phyloP scores from a whole-genome alignment of 64 coral and sea anemone species.

The Porites australiensis region DNA sequence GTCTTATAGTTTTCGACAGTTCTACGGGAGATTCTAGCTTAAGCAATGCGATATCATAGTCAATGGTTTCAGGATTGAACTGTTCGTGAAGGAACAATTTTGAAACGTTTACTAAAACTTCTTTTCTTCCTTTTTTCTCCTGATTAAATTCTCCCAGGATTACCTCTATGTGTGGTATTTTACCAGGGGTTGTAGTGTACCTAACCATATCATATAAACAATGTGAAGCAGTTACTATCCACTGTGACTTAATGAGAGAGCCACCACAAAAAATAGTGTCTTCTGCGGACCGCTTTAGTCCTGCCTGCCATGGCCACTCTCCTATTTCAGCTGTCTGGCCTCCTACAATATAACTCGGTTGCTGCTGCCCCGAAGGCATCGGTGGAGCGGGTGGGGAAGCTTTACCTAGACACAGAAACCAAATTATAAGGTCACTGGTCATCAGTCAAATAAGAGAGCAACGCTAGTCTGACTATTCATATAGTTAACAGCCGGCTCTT shows the following conservation, averaged over 20 bases:
- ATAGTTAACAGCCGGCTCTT: too few species aligned
- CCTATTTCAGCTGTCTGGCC: conserved; percentile 58
- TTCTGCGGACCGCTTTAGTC: conserved; percentile 35
- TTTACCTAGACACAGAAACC: neutral
- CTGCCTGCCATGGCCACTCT: conserved; percentile 74
- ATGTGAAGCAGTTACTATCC: conserved; percentile 68
- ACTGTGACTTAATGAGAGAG: conserved; percentile 55
- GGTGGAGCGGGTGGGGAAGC: neutral
- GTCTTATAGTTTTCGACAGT: conserved; percentile 47
- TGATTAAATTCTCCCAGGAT: conserved; percentile 69
- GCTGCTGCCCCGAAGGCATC: neutral
- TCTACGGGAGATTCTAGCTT: conserved; percentile 62
- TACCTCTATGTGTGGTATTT: conserved; percentile 40
- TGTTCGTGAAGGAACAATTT: conserved; percentile 45
- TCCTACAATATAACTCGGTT: conserved; percentile 68
- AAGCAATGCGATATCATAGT: conserved; percentile 63
- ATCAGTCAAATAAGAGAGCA: neutral
- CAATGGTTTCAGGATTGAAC: conserved; percentile 52
- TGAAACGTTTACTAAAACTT: conserved; percentile 23
- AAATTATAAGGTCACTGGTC: too few species aligned
- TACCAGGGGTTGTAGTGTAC: neutral
- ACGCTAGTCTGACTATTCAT: too few species aligned
- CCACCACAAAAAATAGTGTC: conserved; percentile 74
- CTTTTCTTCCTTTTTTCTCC: conserved; percentile 44
- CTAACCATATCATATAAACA: conserved; percentile 74